Evolutionary conservation across 2,888 invertebrate species (phyloP), one percentile per base, ranked within the genome.

Genomic region (Beris morrisii): DNA sequence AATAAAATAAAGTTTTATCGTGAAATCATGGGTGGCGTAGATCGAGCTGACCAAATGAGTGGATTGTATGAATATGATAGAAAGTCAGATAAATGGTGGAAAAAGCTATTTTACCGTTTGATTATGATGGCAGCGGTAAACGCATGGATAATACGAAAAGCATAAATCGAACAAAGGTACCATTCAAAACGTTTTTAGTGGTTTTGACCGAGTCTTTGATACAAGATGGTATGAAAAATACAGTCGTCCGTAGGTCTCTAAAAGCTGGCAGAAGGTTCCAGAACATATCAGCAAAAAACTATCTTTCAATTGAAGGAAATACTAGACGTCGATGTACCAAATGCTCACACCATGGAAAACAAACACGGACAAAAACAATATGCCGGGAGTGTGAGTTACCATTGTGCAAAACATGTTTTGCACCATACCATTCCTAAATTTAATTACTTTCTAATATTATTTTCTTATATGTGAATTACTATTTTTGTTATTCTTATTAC

Each of bases 11-110:
- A 50, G 50, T 50, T 50, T 15, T 50, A 50, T 13, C 50, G 50
- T 6, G 50, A 50, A 13, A 50, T 50, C 28, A 50, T 50, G 50
- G 50, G 50, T 22, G 50, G 50, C 50, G 50, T 50, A 22, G 50
- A 50, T 50, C 50, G 50, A 50, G 50, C 50, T 13, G 50, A 50
- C 50, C 50, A 50, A 50, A 50, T 50, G 50, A 6, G 7, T 28
- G 50, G 50, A 22, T 50, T 50, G 28, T 50, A 50, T 28, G 50
- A 50, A 22, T 50, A 22, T 22, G 50, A 50, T 50, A 13, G 50
- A 13, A 50, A 50, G 28, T 50, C 50, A 28, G 9, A 50, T 28
- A 50, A 50, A 50, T 50, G 50, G n/a, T 50, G 50, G 50, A 50
- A 22, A 13, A 50, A 50, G 50, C 4, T 50, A 9, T 50, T 50